Evolutionary conservation across 2,113 vertebrate species (phyloP).

Genomic region (Myrmecophaga tridactyla): DNA sequence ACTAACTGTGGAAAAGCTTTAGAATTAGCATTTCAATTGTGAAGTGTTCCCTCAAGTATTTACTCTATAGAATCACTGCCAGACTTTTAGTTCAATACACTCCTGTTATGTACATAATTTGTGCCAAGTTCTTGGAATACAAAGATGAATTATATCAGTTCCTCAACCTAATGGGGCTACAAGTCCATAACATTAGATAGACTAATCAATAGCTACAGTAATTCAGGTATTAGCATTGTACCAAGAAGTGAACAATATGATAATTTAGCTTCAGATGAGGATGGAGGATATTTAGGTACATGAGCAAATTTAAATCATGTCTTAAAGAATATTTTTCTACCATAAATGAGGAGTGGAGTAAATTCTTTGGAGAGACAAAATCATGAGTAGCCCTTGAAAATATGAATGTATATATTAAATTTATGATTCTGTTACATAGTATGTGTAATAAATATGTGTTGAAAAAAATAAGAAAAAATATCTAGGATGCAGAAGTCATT

Average conservation of each 20-base stretch:
- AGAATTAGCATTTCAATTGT: constrained; percentile 28
- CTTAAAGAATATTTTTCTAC: not conserved
- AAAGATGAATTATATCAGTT: not conserved
- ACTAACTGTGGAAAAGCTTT: not conserved
- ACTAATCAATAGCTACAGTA: not conserved
- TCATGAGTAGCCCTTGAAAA: not conserved
- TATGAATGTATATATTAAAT: not conserved
- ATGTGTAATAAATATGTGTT: not conserved
- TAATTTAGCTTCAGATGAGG: not conserved
- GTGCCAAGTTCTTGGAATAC: not conserved
- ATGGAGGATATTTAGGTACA: not conserved
- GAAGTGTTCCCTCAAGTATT: constrained; percentile 4
- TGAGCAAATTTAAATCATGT: not conserved
- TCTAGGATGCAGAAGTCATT: not conserved
- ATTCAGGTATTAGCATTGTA: not conserved
- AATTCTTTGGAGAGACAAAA: not conserved
- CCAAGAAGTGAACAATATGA: not conserved
- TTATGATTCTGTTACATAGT: not conserved
- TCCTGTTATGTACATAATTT: not conserved
- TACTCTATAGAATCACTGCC: constrained; percentile 11
- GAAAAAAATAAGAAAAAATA: not conserved
- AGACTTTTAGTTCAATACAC: constrained; percentile 14
- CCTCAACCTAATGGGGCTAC: not conserved
- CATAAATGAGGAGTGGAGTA: not conserved
- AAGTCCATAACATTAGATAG: not conserved